phyloP scores from a whole-genome alignment of 2,797 vertebrate genomes.

The Xerus rutilus region DNA sequence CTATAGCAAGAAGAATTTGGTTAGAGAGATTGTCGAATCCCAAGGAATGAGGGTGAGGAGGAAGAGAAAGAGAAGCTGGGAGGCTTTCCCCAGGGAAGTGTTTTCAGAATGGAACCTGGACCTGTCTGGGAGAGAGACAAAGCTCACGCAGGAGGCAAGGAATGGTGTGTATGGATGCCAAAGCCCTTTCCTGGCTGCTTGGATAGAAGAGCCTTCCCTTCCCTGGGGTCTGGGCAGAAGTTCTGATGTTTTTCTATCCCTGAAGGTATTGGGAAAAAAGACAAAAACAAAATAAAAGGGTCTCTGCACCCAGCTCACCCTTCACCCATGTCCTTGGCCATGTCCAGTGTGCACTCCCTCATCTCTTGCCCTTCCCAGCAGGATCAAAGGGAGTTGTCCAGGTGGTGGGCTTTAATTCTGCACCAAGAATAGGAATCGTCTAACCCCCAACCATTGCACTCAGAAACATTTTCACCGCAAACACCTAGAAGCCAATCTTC shows the following conservation, averaged over 20 bases:
- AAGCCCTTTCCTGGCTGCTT: background rate
- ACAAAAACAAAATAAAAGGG: background rate
- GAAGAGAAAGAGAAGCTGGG: background rate
- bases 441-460: background rate
- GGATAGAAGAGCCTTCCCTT: background rate
- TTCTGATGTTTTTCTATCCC: background rate
- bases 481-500: background rate
- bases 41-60: background rate
- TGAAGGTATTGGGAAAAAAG: background rate
- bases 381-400: background rate
- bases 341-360: background rate
- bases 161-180: fast-evolving
- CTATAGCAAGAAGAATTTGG: background rate
- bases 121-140: background rate
- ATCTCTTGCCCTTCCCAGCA: background rate
- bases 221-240: background rate
- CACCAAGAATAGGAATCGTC: background rate
- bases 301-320: background rate
- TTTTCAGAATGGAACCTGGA: background rate
- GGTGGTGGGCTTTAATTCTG: background rate
- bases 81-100: background rate
- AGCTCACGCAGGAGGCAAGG: background rate
- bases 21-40: constrained; percentile 17
- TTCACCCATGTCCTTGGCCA: background rate
- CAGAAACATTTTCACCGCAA: background rate